Conservation (phyloP, 2,797 vertebrate species). For the Pygocentrus nattereri region DNA sequence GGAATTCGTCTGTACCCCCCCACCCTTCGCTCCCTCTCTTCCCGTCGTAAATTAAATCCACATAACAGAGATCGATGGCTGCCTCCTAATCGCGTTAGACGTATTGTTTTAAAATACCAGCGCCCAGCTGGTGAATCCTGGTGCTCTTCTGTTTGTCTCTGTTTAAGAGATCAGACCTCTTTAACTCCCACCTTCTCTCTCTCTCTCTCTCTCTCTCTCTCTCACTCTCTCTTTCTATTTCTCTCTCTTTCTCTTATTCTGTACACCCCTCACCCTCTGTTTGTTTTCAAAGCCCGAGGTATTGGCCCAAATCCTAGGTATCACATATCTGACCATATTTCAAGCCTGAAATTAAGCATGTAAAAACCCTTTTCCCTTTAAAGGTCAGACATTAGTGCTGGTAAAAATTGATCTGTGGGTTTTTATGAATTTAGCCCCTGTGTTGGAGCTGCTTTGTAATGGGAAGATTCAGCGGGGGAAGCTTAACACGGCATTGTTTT, state of each 20-base stretch:
- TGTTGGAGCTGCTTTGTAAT: slow-evolving; percentile 96
- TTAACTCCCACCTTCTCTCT: slow-evolving; percentile 71
- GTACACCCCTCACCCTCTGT: slow-evolving; percentile 83
- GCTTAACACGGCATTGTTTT: slow-evolving; percentile 99
- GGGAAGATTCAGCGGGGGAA: slow-evolving; percentile 93
- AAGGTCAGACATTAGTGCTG: slow-evolving; percentile 98
- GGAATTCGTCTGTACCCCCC: slow-evolving; percentile 50
- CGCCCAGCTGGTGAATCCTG: slow-evolving; percentile 81
- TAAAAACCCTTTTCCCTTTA: slow-evolving; percentile 88
- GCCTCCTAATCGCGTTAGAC: slow-evolving; percentile 82
- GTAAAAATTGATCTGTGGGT: slow-evolving; percentile 94
- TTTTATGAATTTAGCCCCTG: slow-evolving; percentile 97
- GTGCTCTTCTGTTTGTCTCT: slow-evolving; percentile 81
- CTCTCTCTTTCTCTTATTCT: slow-evolving; percentile 66
- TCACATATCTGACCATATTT: slow-evolving; percentile 94
- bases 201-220: slow-evolving; percentile 59
- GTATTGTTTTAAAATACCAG: slow-evolving; percentile 86
- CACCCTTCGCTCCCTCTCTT: slow-evolving; percentile 46
- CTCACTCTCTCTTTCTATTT: slow-evolving; percentile 63
- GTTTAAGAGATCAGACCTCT: slow-evolving; percentile 83
- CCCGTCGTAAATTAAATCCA: slow-evolving; percentile 78
- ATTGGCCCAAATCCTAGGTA: slow-evolving; percentile 87
- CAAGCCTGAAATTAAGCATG: slow-evolving; percentile 90
- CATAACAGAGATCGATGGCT: slow-evolving; percentile 81
- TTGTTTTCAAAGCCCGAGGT: slow-evolving; percentile 89